Evolutionary conservation across 2,888 invertebrate species (phyloP).

Genomic region (Hanleya hanleyi): DNA sequence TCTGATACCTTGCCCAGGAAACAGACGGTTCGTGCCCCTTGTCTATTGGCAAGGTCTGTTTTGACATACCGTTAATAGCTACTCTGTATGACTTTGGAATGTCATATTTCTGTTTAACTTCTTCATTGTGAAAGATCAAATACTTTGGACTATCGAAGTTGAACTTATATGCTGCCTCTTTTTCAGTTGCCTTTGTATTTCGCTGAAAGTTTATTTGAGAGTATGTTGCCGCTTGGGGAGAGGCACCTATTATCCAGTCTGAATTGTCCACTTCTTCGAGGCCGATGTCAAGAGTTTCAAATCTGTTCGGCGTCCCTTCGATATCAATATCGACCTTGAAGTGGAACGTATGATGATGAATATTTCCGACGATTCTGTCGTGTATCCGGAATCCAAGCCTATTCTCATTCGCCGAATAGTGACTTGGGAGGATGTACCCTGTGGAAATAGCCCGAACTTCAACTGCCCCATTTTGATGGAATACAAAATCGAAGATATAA

Average conservation of each 20-base stretch:
- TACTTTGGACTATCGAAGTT: constrained; percentile 58
- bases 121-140: constrained; percentile 45
- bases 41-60: constrained; percentile 22
- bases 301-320: constrained; percentile 57
- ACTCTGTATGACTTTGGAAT: constrained; percentile 27
- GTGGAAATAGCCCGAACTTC: constrained; percentile 52
- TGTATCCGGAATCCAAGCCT: constrained; percentile 51
- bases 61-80: constrained; percentile 12
- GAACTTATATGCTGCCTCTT: constrained; percentile 48
- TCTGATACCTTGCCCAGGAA: constrained; percentile 41
- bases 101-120: constrained; percentile 25
- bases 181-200: constrained; percentile 43
- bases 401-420: constrained; percentile 34
- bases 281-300: constrained; percentile 56
- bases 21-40: constrained; percentile 4
- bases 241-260: neutral
- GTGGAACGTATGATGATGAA: constrained; percentile 64
- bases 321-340: constrained; percentile 61
- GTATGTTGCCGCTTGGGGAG: neutral
- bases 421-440: constrained; percentile 57
- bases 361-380: constrained; percentile 48
- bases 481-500: constrained; percentile 62
- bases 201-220: constrained; percentile 44
- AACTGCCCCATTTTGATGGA: constrained; percentile 60
- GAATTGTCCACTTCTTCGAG: constrained; percentile 14